phyloP scores from a whole-genome alignment of 1,140 invertebrate species.

The Drusus annulatus region DNA sequence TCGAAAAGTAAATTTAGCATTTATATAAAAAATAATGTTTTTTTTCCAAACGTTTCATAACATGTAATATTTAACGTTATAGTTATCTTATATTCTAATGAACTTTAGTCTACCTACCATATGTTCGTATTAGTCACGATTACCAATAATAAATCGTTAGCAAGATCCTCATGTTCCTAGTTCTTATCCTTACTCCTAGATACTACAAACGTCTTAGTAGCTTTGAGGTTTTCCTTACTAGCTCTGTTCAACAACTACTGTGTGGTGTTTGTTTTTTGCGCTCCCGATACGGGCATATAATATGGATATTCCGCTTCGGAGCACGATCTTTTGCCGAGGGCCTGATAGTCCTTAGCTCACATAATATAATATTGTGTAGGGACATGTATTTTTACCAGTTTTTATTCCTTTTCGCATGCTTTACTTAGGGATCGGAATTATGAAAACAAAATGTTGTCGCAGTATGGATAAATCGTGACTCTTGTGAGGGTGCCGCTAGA shows the following conservation, averaged over 20 bases:
- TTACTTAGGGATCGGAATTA: slow-evolving; percentile 10
- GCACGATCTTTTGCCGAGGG: slow-evolving; percentile 48
- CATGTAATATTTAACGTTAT: no score
- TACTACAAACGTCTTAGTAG: no score
- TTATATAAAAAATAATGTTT: no score
- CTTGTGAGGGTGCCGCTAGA: no score
- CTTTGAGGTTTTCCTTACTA: background rate
- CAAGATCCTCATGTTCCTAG: no score
- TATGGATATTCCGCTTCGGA: slow-evolving; percentile 46
- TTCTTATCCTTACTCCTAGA: no score
- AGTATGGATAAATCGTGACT: background rate
- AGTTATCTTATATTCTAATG: no score
- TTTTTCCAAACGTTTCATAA: no score
- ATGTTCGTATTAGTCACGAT: no score
- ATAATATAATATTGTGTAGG: slow-evolving; percentile 10
- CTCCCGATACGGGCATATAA: background rate
- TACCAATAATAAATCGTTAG: no score
- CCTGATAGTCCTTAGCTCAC: slow-evolving; percentile 19
- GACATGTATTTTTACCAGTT: slow-evolving; percentile 1
- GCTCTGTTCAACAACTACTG: slow-evolving; percentile 4
- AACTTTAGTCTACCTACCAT: no score
- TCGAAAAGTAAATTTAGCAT: no score
- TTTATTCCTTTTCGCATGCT: slow-evolving; percentile 1
- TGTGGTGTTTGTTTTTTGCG: slow-evolving; percentile 8
- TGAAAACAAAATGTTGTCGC: slow-evolving; percentile 8